Evolutionary conservation across 2,113 vertebrate genomes (phyloP).

Genomic region (Pangasianodon hypophthalmus): DNA sequence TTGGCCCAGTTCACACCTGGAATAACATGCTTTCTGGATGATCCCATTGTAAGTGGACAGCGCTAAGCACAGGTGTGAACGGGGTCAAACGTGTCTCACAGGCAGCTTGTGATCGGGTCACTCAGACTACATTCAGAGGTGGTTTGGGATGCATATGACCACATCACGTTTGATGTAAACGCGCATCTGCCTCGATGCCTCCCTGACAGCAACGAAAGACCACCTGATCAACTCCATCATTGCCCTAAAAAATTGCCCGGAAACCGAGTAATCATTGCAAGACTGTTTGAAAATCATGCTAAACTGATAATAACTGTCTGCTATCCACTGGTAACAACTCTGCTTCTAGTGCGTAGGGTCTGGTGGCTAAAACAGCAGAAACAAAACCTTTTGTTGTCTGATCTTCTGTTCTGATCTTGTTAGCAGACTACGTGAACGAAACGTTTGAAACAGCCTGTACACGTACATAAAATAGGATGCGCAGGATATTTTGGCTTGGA

Average conservation of each 20-base stretch:
- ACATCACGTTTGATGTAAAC: neutral
- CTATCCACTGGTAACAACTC: neutral
- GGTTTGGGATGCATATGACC: too few relatives aligned
- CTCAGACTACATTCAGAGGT: too few relatives aligned
- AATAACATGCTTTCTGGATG: too few relatives aligned
- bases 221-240: neutral
- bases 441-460: neutral
- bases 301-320: neutral
- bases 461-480: neutral
- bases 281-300: neutral
- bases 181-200: neutral
- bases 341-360: too few relatives aligned
- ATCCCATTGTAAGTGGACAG: too few relatives aligned
- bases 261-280: too few relatives aligned
- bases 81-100: neutral
- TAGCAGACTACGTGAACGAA: too few relatives aligned
- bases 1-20: too few relatives aligned
- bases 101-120: neutral
- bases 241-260: neutral
- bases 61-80: neutral
- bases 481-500: neutral
- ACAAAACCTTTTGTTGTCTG: neutral
- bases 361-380: too few relatives aligned
- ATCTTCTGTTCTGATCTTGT: neutral
- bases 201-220: neutral